These are phyloP conservation scores for Dromiciops gliroides DNA, from an alignment of 2,113 vertebrate genomes.

Conservation along the genomic window DNA sequence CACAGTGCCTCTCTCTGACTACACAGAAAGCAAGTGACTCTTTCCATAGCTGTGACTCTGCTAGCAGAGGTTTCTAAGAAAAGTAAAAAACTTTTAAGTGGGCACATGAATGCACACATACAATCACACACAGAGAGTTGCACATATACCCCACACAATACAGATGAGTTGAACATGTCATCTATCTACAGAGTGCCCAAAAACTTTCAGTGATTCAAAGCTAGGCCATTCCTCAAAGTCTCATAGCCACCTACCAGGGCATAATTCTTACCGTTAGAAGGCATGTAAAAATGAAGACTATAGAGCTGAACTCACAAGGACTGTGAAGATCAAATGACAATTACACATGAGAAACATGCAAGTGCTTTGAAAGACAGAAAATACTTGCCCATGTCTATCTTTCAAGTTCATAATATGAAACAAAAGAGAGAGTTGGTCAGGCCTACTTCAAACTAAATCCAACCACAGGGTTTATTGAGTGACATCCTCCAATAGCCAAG, in stretches of 20 bases:
- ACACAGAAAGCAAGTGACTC: not conserved
- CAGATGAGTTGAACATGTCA: not conserved
- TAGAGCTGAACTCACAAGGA: not conserved
- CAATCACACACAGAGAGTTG: not conserved
- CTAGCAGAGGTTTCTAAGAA: not conserved
- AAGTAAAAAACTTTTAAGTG: not conserved
- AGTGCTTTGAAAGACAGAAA: not conserved
- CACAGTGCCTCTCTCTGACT: not conserved
- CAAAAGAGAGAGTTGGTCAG: not conserved
- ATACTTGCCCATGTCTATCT: not conserved
- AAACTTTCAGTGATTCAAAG: not conserved
- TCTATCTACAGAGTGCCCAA: slow-evolving; percentile 15
- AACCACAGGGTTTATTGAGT: not conserved
- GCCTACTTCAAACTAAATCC: not conserved
- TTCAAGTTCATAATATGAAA: not conserved
- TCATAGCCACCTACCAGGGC: not conserved
- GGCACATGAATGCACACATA: not conserved
- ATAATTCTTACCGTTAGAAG: not conserved
- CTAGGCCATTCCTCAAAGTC: not conserved
- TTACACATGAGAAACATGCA: not conserved
- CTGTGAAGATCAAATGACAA: not conserved
- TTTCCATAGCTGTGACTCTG: not conserved
- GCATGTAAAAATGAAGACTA: not conserved
- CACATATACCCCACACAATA: not conserved
- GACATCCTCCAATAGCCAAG: not conserved